phyloP scores from a whole-genome alignment of 2,888 invertebrate genomes.

The Drosophila neutralis region DNA sequence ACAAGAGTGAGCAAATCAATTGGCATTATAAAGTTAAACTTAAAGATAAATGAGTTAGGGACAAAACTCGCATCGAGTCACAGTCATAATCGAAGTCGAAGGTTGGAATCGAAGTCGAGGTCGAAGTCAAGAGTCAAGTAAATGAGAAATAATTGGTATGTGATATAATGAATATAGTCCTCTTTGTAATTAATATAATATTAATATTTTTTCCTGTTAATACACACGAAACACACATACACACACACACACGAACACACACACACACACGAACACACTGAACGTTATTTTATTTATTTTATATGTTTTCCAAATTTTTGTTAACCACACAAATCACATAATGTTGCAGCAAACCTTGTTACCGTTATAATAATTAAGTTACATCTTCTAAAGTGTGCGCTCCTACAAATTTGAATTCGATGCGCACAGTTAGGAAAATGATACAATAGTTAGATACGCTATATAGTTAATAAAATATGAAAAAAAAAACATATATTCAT shows the following conservation, averaged over 20 bases:
- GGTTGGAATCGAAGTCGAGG: conserved; percentile 62
- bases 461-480: conserved; percentile 15
- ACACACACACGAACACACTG: conserved; percentile 36
- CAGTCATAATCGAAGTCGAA: conserved; percentile 60
- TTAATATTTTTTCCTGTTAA: conserved; percentile 69
- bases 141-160: conserved; percentile 84
- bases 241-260: conserved; percentile 14
- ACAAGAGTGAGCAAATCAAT: conserved; percentile 61
- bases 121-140: conserved; percentile 73
- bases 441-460: conserved; percentile 19
- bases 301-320: conserved; percentile 66
- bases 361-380: conserved; percentile 44
- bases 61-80: conserved; percentile 62
- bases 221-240: conserved; percentile 35
- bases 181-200: conserved; percentile 80
- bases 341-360: conserved; percentile 56
- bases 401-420: not conserved
- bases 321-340: conserved; percentile 37
- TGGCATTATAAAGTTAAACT: conserved; percentile 51
- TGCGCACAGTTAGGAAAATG: conserved; percentile 15
- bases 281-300: conserved; percentile 57
- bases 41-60: conserved; percentile 35
- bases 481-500: conserved; percentile 31
- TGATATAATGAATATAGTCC: conserved; percentile 85
- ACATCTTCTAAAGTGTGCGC: conserved; percentile 15